Base-by-base conservation (phyloP, 2,113 vertebrate genomes). In the Nyctereutes procyonoides region DNA sequence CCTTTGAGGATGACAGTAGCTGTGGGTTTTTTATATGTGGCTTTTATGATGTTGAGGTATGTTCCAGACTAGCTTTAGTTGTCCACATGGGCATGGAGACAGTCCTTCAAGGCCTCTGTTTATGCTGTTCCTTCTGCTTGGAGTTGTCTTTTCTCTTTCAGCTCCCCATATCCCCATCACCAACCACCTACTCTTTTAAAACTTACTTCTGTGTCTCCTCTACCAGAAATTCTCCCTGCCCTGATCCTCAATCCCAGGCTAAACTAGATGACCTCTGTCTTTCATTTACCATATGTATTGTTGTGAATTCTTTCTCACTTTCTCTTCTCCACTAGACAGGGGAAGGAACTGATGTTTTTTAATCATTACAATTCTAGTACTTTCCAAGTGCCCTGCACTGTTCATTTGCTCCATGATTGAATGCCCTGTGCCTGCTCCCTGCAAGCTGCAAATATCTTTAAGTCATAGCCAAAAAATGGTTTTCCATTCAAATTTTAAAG, bases 401-500 rank as follows among this genome's bases (percentile, higher is more conserved):
- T 73, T 51, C 32, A 51, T 63, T 88, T 84, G 51, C 38, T 91
- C 3, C 8, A 26, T 19, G 22, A 20, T 55, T 79, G 35, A 74
- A 60, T 67, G 26, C 8, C 43, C 51, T 17, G 28, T 56, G 51
- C 15, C 15, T 0, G 20, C 19, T 2, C 5, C 8, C 19, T 17
- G 3, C 67, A 13, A 32, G 32, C 26, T 71, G 2, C 32, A 13
- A 17, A 38, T n/a, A 51, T 93, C 85, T 38, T 93, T 83, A 73
- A 90, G 63, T 86, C 24, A 6, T 89, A 87, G 94, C 81, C 80
- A 60, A 67, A 90, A 95, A 60, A 55, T 90, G 38, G 19, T 55
- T 94, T 93, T 22, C 55, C n/a, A 38, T 88, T 96, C 48, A 95
- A 4, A 87, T 73, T 77, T 92, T 69, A 85, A 32, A 69, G 71